Percentiles rank a stretch among this genome's conserved stretches.
These are phyloP conservation scores for Globicephala melas DNA, from an alignment of 2,113 vertebrate genomes.

Conservation along the genomic window DNA sequence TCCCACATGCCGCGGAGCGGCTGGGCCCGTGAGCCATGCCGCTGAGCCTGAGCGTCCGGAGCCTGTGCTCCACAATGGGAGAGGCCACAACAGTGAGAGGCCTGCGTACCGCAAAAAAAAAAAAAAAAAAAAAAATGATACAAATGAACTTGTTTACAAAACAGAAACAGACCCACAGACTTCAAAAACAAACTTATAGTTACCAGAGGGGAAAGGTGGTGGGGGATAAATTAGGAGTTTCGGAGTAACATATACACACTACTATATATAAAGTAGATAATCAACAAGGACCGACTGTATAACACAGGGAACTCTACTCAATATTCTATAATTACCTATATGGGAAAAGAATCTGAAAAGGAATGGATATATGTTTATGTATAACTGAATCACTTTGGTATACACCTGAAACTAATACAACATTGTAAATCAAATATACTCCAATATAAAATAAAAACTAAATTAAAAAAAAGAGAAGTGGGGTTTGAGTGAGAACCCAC, in stretches of 20 bases:
- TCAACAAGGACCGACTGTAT: neutral
- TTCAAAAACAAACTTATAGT: too few species aligned
- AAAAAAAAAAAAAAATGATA: too few species aligned
- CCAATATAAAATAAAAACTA: neutral
- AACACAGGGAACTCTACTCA: neutral
- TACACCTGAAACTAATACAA: neutral
- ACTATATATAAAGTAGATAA: neutral
- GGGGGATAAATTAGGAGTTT: too few species aligned
- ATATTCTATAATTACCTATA: neutral
- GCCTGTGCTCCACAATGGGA: too few species aligned
- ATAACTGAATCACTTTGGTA: neutral
- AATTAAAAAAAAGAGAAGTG: neutral
- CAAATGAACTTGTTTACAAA: too few species aligned
- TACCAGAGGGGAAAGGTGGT: too few species aligned
- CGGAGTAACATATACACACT: too few species aligned
- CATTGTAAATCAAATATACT: neutral
- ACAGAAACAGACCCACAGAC: too few species aligned
- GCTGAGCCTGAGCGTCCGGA: fast-evolving
- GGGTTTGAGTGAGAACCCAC: neutral
- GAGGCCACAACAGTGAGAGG: too few species aligned
- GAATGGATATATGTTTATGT: neutral
- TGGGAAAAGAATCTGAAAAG: neutral
- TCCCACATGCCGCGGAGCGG: too few species aligned
- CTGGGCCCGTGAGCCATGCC: too few species aligned
- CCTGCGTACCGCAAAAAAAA: too few species aligned